phyloP scores from a whole-genome alignment of 2,888 invertebrate species.

The Leptura quadrifasciata region DNA sequence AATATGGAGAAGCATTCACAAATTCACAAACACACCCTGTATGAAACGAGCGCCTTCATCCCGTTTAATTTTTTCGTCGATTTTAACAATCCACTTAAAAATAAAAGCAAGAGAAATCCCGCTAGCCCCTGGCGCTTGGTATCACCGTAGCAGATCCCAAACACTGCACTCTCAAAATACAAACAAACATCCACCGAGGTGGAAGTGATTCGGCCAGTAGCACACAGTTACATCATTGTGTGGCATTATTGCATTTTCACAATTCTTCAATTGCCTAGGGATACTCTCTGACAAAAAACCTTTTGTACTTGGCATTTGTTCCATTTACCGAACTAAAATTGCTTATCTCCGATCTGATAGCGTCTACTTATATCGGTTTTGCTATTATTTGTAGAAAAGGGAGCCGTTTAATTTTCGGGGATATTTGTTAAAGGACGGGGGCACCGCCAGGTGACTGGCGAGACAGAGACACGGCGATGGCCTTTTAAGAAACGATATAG shows the following conservation, averaged over 20 bases:
- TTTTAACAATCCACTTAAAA: neutral
- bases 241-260: slow-evolving; percentile 40
- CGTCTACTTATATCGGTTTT: slow-evolving; percentile 52
- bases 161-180: neutral
- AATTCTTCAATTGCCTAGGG: slow-evolving; percentile 41
- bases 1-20: too few species aligned
- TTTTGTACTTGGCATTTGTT: slow-evolving; percentile 49
- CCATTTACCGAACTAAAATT: slow-evolving; percentile 55
- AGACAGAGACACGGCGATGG: neutral
- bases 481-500: neutral
- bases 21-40: too few species aligned
- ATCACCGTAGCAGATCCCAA: too few species aligned
- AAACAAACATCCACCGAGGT: slow-evolving; percentile 18
- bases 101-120: neutral
- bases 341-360: slow-evolving; percentile 55
- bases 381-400: slow-evolving; percentile 49
- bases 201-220: slow-evolving; percentile 23
- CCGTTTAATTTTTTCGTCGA: neutral
- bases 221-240: slow-evolving; percentile 17
- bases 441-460: neutral
- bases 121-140: neutral
- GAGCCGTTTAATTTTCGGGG: slow-evolving; percentile 42
- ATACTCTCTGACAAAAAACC: slow-evolving; percentile 44
- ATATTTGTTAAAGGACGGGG: slow-evolving; percentile 45
- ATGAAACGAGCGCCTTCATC: too few species aligned